phyloP scores from a whole-genome alignment of 2,888 invertebrate species.

The Timema podura region DNA sequence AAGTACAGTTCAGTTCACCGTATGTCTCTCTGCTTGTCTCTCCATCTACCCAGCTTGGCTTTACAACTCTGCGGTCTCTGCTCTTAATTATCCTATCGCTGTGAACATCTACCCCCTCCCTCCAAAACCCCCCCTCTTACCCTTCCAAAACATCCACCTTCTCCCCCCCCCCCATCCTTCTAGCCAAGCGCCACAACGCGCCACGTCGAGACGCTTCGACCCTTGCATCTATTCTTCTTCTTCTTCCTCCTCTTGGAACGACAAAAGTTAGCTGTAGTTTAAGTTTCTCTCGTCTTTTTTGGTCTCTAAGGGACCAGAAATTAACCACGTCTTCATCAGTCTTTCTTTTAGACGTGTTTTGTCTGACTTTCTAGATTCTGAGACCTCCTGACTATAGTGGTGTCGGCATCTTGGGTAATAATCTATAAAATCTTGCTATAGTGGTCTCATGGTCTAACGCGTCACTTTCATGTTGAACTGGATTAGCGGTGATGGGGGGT shows the following conservation, averaged over 20 bases:
- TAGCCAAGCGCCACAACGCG: slow-evolving; percentile 12
- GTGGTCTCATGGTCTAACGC: too few species aligned
- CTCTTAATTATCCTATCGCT: slow-evolving; percentile 32
- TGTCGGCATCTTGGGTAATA: too few species aligned
- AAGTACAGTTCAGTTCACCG: slow-evolving; percentile 8
- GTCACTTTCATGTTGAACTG: too few species aligned
- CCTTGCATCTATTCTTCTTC: slow-evolving; percentile 23
- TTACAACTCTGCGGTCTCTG: slow-evolving; percentile 21
- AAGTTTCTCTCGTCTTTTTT: slow-evolving; percentile 14
- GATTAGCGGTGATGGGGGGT: too few species aligned
- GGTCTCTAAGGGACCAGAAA: too few species aligned
- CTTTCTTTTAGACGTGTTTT: too few species aligned
- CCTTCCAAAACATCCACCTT: slow-evolving; percentile 7
- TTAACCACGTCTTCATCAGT: too few species aligned
- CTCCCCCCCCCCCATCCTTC: slow-evolving; percentile 19
- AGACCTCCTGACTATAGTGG: too few species aligned
- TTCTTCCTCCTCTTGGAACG: too few species aligned
- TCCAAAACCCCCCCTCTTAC: not conserved
- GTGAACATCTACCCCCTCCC: slow-evolving; percentile 25
- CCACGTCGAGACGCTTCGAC: slow-evolving; percentile 17
- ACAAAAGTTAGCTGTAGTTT: slow-evolving; percentile 28
- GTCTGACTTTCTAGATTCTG: too few species aligned
- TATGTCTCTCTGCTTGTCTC: not conserved
- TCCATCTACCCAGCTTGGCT: not conserved
- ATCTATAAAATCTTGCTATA: too few species aligned